A percentile compares a stretch with the other conserved stretches of the same genome.
These are phyloP conservation scores for Aphidoletes aphidimyza DNA, from an alignment of 2,888 invertebrate species.

Conservation along the genomic window DNA sequence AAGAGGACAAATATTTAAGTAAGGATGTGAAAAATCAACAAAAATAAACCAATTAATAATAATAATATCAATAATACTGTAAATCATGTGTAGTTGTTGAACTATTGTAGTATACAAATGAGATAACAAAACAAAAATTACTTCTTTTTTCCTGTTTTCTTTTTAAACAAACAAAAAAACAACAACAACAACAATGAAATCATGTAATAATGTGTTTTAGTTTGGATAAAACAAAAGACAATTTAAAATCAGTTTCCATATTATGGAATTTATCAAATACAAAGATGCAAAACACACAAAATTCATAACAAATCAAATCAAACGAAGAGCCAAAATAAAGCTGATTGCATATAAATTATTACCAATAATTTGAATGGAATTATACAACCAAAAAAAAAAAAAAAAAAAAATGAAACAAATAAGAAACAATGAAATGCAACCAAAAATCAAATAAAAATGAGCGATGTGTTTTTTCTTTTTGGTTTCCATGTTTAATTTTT, in stretches of 20 bases:
- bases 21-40: not conserved
- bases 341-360: not conserved
- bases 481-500: not conserved
- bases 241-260: not conserved
- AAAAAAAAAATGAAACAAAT: not conserved
- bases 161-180: not conserved
- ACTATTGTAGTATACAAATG: not conserved
- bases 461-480: not conserved
- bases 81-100: conserved; percentile 32
- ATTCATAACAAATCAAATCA: not conserved
- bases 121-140: not conserved
- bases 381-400: not conserved
- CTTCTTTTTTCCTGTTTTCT: not conserved
- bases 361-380: conserved; percentile 13
- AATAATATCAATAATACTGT: not conserved
- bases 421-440: not conserved
- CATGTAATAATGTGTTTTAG: not conserved
- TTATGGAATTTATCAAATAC: not conserved
- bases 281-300: not conserved
- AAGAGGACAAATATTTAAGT: too few relatives aligned
- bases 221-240: not conserved
- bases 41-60: not conserved
- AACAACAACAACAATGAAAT: too few relatives aligned
- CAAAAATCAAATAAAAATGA: not conserved
- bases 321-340: not conserved